Base-by-base conservation (phyloP, 2,888 invertebrate species). In the Altica lythri region DNA sequence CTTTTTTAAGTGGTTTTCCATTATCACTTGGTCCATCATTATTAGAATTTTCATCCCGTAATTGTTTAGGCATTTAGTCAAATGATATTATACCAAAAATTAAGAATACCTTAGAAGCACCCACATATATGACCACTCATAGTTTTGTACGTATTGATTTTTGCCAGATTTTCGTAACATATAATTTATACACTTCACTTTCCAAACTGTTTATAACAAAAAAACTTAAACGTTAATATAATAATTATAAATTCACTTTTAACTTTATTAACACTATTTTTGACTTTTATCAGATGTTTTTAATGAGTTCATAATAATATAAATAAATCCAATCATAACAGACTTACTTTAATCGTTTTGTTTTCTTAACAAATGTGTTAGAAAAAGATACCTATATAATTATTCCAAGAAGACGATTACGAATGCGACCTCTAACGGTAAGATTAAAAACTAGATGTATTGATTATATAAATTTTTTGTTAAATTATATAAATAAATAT, bases 1-100 rank as follows among this genome's bases (percentile, higher is more conserved):
- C 85, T 75, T 85, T 85, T 73, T 85, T 85, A 63, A 83, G 78
- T 68, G 84, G 84, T 75, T 83, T 80, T 67, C 81, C 81, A 52
- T 77, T 75, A 62, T 80, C 80, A 69, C 72, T 70, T 60, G 72
- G 77, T 75, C 80, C 79, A 75, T 76, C 78, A 73, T 77, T 79
- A 66, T 77, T 75, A 56, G 82, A 80, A 56, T 80, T 76, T 65
- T 80, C 79, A 54, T 78, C 81, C 30, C 51, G 44, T 19, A 53
- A 47, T 18, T 61, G 59, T 35, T 59, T 61, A 40, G 61, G 55
- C 61, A 61, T 61, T 48, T 17, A 30, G 25, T 13, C 16, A 9
- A 9, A 30, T 30, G 2, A 6, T 35, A 9, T 10, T 37, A 13
- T 29, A 40, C n/a, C 8, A 12, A 22, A 32, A 32, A 16, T 30